A percentile compares a stretch with the other conserved stretches of the same genome.
phyloP scores from a whole-genome alignment of 2,888 invertebrate genomes.

The Cryptus viduatorius region DNA sequence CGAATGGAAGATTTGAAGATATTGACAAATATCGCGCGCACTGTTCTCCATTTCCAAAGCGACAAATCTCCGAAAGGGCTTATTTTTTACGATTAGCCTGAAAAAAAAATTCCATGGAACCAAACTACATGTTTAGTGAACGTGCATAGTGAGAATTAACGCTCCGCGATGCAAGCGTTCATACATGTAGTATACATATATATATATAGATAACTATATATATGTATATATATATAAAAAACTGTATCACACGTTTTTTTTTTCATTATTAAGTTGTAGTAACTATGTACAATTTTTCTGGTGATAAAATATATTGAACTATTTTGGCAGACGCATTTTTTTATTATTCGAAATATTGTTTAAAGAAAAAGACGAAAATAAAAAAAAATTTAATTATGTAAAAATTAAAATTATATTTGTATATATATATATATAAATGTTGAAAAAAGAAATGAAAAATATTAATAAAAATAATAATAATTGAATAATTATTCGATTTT shows the following conservation, averaged over 20 bases:
- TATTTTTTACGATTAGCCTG: conserved; percentile 43
- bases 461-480: no score
- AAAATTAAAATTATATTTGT: no score
- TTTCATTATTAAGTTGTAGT: conserved; percentile 79
- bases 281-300: conserved; percentile 81
- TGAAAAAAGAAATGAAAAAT: no score
- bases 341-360: conserved; percentile 26
- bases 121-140: conserved; percentile 56
- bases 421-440: no score
- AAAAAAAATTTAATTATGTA: no score
- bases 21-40: conserved; percentile 1
- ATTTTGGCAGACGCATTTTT: conserved; percentile 79
- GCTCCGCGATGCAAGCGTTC: conserved; percentile 56
- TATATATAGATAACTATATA: conserved; percentile 65
- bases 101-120: conserved; percentile 58
- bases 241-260: conserved; percentile 73
- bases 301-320: conserved; percentile 82
- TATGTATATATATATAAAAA: conserved; percentile 73
- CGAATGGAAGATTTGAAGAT: conserved; percentile 8
- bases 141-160: conserved; percentile 30
- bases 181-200: conserved; percentile 66
- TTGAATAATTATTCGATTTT: no score
- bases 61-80: conserved; percentile 35
- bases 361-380: background rate
- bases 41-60: conserved; percentile 11